Conservation (phyloP, 2,888 invertebrate species). For the Zaprionus obscuricornis region DNA sequence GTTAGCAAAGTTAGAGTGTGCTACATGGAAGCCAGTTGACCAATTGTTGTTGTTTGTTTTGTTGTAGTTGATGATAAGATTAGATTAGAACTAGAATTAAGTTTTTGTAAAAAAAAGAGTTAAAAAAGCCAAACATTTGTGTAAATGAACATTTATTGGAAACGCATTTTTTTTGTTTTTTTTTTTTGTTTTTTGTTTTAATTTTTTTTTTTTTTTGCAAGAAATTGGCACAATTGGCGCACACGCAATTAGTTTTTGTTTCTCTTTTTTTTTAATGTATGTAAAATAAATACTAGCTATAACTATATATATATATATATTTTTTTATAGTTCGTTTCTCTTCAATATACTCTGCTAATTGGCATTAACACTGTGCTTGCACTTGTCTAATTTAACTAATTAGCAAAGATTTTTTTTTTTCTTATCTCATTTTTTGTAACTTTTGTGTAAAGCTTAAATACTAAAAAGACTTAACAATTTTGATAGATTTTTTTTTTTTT, state of each 20-base stretch:
- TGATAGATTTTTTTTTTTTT: constrained; percentile 30
- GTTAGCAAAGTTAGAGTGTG: constrained; percentile 10
- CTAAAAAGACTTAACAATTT: constrained; percentile 57
- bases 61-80: background rate
- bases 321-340: too few species aligned
- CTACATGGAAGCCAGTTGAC: constrained; percentile 38
- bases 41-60: background rate
- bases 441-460: constrained; percentile 41
- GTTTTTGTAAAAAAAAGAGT: constrained; percentile 11
- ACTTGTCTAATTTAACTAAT: constrained; percentile 36
- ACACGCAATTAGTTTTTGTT: constrained; percentile 28
- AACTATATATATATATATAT: constrained; percentile 6
- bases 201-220: constrained; percentile 41
- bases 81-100: background rate
- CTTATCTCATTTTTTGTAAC: too few species aligned
- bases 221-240: constrained; percentile 41
- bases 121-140: constrained; percentile 50
- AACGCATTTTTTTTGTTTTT: background rate
- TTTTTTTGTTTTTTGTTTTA: constrained; percentile 14
- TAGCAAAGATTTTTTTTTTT: too few species aligned
- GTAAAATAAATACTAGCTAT: constrained; percentile 8
- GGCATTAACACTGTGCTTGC: constrained; percentile 22
- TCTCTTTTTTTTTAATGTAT: constrained; percentile 24
- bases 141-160: constrained; percentile 63
- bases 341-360: constrained; percentile 3